Conservation (phyloP, 2,797 vertebrate genomes). For the Phrynocephalus vlangalii region DNA sequence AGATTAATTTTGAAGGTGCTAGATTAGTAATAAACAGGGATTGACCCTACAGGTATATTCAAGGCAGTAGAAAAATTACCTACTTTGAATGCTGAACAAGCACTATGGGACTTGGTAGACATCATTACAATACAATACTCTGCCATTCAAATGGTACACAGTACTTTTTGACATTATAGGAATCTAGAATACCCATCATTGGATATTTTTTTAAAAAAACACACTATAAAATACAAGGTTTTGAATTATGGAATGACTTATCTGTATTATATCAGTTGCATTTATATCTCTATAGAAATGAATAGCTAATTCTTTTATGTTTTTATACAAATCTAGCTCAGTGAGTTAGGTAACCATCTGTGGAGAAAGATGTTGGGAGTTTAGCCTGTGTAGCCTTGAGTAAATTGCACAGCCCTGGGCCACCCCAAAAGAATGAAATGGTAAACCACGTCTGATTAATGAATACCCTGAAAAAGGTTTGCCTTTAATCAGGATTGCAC, state of each 20-base stretch:
- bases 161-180: background rate
- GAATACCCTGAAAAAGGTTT: too few species aligned
- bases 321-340: background rate
- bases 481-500: too few species aligned
- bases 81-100: background rate
- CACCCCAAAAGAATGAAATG: too few species aligned
- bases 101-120: background rate
- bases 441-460: too few species aligned
- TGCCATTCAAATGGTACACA: background rate
- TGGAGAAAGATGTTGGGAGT: too few species aligned
- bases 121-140: background rate
- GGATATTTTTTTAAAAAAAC: background rate
- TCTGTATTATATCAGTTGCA: background rate
- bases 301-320: slow-evolving; percentile 18
- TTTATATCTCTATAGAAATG: slow-evolving; percentile 6
- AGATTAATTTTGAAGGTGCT: too few species aligned
- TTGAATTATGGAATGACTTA: background rate
- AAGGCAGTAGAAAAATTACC: background rate
- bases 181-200: background rate
- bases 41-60: background rate
- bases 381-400: too few species aligned
- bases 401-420: too few species aligned
- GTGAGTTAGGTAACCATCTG: too few species aligned
- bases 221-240: background rate
- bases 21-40: background rate